Conservation (phyloP, 2,888 invertebrate genomes). For the Sepioteuthis lessoniana region DNA sequence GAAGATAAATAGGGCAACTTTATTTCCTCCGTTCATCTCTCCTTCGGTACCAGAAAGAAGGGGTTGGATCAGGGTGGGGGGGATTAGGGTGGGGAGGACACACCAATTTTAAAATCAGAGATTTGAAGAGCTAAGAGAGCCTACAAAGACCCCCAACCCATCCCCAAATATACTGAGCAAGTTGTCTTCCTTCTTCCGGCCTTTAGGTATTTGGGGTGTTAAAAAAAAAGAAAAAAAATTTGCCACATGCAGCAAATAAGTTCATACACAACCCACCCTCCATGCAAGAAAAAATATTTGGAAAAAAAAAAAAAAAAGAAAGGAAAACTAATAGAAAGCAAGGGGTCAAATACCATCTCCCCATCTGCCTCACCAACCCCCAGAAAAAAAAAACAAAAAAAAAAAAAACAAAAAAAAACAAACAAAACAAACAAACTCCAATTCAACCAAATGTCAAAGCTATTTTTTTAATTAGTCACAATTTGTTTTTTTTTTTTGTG, state of each 20-base stretch:
- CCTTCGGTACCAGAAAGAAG: too few species aligned
- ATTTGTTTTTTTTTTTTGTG: background rate
- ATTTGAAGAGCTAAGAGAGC: background rate
- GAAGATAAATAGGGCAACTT: background rate
- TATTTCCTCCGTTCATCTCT: background rate
- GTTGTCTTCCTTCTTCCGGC: too few species aligned
- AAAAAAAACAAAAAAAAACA: background rate
- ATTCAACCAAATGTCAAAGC: background rate
- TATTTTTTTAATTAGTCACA: background rate
- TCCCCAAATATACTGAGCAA: too few species aligned
- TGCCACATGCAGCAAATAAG: background rate
- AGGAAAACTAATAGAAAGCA: background rate
- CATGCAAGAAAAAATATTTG: too few species aligned
- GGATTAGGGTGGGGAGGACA: background rate
- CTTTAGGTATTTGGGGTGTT: background rate
- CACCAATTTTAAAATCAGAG: background rate
- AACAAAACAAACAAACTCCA: background rate
- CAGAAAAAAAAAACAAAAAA: background rate
- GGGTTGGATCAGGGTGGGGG: background rate
- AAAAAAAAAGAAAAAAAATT: background rate
- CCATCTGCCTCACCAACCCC: background rate
- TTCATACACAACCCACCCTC: background rate
- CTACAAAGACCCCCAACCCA: background rate
- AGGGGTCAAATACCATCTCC: too few species aligned
- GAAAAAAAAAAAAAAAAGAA: too few species aligned